Evolutionary conservation across 2,797 vertebrate genomes (phyloP).

Genomic region (Hyperoplus immaculatus): DNA sequence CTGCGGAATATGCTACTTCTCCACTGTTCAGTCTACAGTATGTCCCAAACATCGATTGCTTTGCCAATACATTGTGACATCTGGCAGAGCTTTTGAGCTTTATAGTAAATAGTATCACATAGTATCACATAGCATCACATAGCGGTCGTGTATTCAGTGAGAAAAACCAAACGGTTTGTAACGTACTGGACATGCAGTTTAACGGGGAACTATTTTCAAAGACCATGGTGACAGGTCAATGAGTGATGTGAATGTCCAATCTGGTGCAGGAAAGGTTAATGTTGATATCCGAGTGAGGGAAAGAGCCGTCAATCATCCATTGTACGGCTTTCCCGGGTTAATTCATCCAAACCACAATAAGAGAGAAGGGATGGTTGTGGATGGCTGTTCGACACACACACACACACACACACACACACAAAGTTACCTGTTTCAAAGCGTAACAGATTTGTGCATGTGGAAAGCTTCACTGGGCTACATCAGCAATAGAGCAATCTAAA

Average conservation of each 20-base stretch:
- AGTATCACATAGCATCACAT: background rate
- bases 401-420: no score
- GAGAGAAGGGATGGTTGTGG: background rate
- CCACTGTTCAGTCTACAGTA: background rate
- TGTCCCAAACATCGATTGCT: background rate
- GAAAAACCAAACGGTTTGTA: background rate
- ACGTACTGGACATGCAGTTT: background rate
- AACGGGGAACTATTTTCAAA: background rate
- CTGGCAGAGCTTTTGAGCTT: background rate
- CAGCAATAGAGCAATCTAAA: conserved; percentile 5
- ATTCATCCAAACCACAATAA: conserved; percentile 14
- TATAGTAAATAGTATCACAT: background rate
- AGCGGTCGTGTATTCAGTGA: background rate
- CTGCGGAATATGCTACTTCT: background rate
- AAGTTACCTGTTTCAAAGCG: background rate
- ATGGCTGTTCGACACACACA: background rate
- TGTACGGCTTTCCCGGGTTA: background rate
- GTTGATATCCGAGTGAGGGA: conserved; percentile 14
- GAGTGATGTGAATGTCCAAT: background rate
- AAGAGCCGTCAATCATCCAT: conserved; percentile 15
- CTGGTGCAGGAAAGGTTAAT: background rate
- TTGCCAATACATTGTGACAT: background rate
- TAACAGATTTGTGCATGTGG: background rate
- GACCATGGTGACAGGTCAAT: background rate
- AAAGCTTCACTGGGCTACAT: background rate